These are phyloP conservation scores for Palythoa grandis DNA, from an alignment of 92 coral and sea anemone species.

Conservation along the genomic window DNA sequence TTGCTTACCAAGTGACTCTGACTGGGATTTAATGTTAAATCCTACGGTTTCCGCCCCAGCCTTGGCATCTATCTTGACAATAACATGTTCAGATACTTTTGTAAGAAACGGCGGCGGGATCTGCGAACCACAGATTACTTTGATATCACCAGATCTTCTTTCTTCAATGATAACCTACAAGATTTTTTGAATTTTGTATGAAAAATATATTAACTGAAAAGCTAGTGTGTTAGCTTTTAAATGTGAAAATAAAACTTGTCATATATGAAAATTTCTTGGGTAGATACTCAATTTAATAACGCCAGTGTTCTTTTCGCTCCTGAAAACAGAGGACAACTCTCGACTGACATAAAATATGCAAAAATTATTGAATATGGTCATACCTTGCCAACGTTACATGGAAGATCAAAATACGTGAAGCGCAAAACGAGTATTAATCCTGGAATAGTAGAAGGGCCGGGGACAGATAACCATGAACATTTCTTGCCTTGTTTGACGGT, in stretches of 20 bases:
- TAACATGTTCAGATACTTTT: conserved; percentile 62
- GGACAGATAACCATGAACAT: conserved; percentile 79
- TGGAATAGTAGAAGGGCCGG: conserved; percentile 48
- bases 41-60: conserved; percentile 63
- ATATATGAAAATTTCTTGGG: too few relatives aligned
- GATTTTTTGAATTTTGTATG: neutral
- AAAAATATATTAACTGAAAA: too few relatives aligned
- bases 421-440: conserved; percentile 60
- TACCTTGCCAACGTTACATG: conserved; percentile 72
- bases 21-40: conserved; percentile 59
- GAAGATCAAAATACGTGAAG: conserved; percentile 75
- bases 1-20: conserved; percentile 71
- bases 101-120: conserved; percentile 61
- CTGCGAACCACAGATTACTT: conserved; percentile 59
- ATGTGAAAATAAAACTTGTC: too few relatives aligned
- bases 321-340: neutral
- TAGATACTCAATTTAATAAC: too few relatives aligned
- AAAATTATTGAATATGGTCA: neutral
- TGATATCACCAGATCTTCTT: conserved; percentile 49
- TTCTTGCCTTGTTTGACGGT: conserved; percentile 32
- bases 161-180: conserved; percentile 30
- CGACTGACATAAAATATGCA: neutral
- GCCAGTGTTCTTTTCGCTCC: too few relatives aligned
- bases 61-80: conserved; percentile 56
- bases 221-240: too few relatives aligned